Conservation (phyloP, 2,888 invertebrate species). For the Pheosia tremula region DNA sequence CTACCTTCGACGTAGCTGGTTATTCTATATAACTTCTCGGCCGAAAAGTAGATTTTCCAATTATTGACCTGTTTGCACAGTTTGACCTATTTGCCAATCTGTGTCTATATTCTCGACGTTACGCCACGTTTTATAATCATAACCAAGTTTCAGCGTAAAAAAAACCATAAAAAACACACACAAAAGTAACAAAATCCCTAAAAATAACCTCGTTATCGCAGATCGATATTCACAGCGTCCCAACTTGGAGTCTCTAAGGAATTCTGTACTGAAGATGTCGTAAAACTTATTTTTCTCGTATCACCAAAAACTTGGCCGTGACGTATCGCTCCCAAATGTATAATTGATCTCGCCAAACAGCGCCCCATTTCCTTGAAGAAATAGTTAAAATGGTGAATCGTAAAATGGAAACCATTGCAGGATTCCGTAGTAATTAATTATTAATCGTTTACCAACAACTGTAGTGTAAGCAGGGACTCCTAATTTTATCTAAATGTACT, state of each 20-base stretch:
- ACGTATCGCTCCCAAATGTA: constrained; percentile 41
- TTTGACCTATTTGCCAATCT: too few relatives aligned
- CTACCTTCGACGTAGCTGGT: too few relatives aligned
- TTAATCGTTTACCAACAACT: too few relatives aligned
- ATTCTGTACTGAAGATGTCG: constrained; percentile 14
- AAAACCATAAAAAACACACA: neutral
- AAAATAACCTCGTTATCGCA: neutral
- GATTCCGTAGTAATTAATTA: neutral
- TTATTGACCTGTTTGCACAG: too few relatives aligned
- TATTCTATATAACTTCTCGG: too few relatives aligned
- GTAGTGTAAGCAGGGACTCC: too few relatives aligned
- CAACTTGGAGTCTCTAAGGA: constrained; percentile 16
- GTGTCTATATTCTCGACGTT: too few relatives aligned
- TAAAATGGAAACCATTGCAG: neutral
- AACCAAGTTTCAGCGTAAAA: neutral
- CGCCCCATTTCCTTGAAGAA: constrained; percentile 17
- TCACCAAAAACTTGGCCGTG: constrained; percentile 30
- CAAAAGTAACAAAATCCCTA: neutral
- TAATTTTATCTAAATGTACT: too few relatives aligned
- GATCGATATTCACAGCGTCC: constrained; percentile 15
- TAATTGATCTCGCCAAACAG: constrained; percentile 42
- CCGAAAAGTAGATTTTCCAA: too few relatives aligned
- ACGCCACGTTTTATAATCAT: too few relatives aligned
- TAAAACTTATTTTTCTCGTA: constrained; percentile 32
- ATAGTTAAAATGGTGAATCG: constrained; percentile 8